Base-by-base conservation (phyloP, 2,888 invertebrate species). In the Agrotis segetum region DNA sequence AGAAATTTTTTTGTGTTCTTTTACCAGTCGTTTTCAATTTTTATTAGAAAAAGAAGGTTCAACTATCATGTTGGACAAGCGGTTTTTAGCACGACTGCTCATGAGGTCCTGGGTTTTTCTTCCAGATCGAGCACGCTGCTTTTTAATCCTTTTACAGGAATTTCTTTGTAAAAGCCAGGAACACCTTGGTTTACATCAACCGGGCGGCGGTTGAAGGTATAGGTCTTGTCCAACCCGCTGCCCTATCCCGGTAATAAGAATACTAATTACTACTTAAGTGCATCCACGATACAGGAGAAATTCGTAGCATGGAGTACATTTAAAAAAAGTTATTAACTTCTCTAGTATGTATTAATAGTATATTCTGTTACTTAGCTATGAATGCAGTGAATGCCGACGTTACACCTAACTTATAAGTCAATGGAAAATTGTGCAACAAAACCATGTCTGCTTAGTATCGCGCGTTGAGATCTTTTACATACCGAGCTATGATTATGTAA, bases 381-480 rank as follows among this genome's bases (percentile, higher is more conserved):
- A 50, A 55, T 63, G 21, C 21, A 67, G 24, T 14, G 9, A 40
- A 40, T n/a, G 11, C 9, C 40, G 47, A 60, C 11, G 17, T 49
- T 44, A n/a, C n/a, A n/a, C n/a, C n/a, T 50, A 24, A 46, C 67
- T 29, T 19, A 61, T 21, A 59, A 58, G 11, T 53, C 44, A 72
- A 58, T 59, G 40, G 21, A 65, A 55, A 68, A 68, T 14, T 79
- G 19, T 19, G 47, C 64, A 52, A 67, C 64, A 24, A 52, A 64
- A 58, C 56, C 34, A 64, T 50, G 52, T 52, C 21, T 56, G 55
- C 29, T 46, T 44, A 34, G 13, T 73, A 61, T 50, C 64, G 79
- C 87, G 87, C 89, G 89, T 89, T 88, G 85, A 89, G 74, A 81
- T 89, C 89, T 88, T 88, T 88, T 87, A 55, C 81, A 78, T 59